Evolutionary conservation across 2,888 invertebrate species (phyloP), one percentile per base, ranked within the genome.

Genomic region (Amphimallon solstitiale): DNA sequence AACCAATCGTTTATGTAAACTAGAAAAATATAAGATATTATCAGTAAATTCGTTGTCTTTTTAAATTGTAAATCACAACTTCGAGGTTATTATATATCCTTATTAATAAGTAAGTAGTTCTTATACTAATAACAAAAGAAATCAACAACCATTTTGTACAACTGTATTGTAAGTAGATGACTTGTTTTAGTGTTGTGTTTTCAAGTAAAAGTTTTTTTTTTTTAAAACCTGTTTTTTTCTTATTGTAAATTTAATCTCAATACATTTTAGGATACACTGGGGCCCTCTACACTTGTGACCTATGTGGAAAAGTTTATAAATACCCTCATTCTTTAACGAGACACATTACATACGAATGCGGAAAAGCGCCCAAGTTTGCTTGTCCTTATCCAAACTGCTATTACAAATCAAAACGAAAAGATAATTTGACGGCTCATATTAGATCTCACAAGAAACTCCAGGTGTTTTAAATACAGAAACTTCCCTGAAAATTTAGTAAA

Each of bases 281-380:
- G 12, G 14, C 37, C 5, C 17, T 46, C 12, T 60, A 49, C 43
- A 17, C n/a, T 1, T 69, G 69, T 46, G 15, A 35, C 5, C 12
- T 51, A 1, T 70, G 70, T 46, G 65, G 67, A 12, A 70, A 67
- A 43, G 35, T 4, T 15, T 70, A 70, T 48, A 68, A 68, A 35
- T 66, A 70, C 29, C 43, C 62, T 10, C 68, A 65, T 37, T 70
- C 70, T 5, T 37, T 68, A 15, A 49, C 56, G 12, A 49, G 69
- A 12, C 72, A 73, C 19, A 35, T 68, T 34, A 67, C 52, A 29
- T 71, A 71, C 35, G 71, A 73, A 59, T 72, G 72, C 59, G 71
- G 72, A 43, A 71, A 72, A 46, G 70, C 71, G 12, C 75, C 76
- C 2, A 74, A 74, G 35, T 77, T 76, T 54, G 70, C 69, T 23